A percentile compares a stretch with the other conserved stretches of the same genome.
Conservation (phyloP, 2,113 vertebrate genomes). For the Brevimyrus niger region DNA sequence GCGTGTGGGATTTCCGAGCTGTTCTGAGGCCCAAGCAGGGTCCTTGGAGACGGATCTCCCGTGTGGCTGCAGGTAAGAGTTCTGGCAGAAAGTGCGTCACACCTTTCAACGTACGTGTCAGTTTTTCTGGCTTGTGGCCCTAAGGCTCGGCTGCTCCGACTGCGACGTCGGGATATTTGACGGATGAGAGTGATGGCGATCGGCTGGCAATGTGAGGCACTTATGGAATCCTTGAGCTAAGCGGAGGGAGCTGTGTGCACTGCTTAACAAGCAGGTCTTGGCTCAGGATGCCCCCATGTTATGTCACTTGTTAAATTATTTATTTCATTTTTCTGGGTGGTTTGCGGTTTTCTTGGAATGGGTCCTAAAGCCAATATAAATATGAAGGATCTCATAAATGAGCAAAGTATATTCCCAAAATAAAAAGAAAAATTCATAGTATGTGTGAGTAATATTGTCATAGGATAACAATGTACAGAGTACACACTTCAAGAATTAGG, state of each 20-base stretch:
- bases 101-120: not conserved
- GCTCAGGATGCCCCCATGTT: not conserved
- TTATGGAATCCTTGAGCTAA: not conserved
- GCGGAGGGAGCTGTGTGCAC: not conserved
- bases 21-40: not conserved
- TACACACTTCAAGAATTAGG: not conserved
- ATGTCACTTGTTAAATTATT: not conserved
- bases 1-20: not conserved
- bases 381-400: conserved; percentile 13
- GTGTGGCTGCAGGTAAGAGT: not conserved
- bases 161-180: not conserved
- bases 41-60: not conserved
- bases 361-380: conserved; percentile 17
- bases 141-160: not conserved
- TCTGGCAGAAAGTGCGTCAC: not conserved
- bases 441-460: not conserved
- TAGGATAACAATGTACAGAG: not conserved
- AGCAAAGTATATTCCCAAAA: not conserved
- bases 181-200: not conserved
- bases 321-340: not conserved
- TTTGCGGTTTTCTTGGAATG: not conserved
- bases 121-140: not conserved
- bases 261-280: not conserved
- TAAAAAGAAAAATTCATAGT: not conserved
- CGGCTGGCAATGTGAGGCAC: not conserved